Conservation (phyloP, 2,113 vertebrate species). For the Etia nguti region DNA sequence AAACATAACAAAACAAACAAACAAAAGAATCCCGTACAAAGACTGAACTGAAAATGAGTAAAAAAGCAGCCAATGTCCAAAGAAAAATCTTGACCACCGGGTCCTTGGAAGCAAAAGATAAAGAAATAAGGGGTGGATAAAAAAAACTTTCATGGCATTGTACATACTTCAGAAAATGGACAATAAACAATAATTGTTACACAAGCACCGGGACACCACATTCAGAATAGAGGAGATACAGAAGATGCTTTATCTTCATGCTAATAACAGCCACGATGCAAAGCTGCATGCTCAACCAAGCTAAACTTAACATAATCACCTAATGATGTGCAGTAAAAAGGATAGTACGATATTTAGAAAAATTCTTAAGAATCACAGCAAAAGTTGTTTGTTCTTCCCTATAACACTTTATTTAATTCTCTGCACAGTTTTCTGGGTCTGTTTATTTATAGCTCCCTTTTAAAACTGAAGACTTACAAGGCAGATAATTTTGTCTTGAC, state of each 20-base stretch:
- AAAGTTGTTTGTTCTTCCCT: neutral
- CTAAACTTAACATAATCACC: conserved; percentile 17
- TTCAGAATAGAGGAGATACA: neutral
- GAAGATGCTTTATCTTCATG: neutral
- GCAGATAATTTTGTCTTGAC: neutral
- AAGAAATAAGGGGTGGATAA: neutral
- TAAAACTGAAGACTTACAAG: neutral
- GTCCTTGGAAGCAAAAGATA: neutral
- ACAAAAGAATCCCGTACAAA: neutral
- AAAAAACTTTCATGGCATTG: neutral
- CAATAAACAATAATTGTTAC: neutral
- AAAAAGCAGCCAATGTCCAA: neutral
- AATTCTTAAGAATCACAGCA: neutral
- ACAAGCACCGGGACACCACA: neutral
- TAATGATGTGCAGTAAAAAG: conserved; percentile 13
- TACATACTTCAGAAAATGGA: neutral
- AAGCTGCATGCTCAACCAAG: conserved; percentile 28
- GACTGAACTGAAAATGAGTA: neutral
- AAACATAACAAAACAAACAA: neutral
- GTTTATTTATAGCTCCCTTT: neutral
- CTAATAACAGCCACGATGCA: conserved; percentile 12
- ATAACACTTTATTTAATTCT: neutral
- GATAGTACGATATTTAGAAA: neutral
- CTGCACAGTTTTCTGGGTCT: neutral
- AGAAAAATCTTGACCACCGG: neutral